Conservation (phyloP, 1,140 invertebrate genomes). For the Acromyrmex charruanus region DNA sequence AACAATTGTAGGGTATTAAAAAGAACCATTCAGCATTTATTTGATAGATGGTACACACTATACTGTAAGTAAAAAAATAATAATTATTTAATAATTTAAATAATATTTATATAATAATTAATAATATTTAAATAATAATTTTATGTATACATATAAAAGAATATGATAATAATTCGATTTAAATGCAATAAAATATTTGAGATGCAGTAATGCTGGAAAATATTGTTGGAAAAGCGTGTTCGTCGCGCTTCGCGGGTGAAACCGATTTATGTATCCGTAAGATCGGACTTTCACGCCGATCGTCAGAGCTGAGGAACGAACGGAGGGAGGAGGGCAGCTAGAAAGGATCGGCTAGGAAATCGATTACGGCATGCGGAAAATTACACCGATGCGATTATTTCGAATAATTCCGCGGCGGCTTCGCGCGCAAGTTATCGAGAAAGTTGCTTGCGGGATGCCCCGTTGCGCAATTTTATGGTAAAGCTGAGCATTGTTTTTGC, state of each 20-base stretch:
- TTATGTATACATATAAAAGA: not conserved
- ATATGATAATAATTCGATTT: not conserved
- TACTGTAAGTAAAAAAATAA: no score
- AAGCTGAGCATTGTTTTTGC: not conserved
- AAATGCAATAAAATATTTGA: not conserved
- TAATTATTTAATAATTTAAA: no score
- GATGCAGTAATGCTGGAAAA: constrained; percentile 8
- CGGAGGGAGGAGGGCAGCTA: not conserved
- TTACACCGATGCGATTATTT: constrained; percentile 47
- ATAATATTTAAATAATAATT: not conserved
- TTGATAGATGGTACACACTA: no score
- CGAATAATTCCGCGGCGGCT: constrained; percentile 39
- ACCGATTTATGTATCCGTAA: constrained; percentile 44
- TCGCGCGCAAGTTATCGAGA: constrained; percentile 52
- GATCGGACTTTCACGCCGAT: constrained; percentile 54
- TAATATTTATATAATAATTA: no score
- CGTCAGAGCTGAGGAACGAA: not conserved
- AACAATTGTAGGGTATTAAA: not conserved
- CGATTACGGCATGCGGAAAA: constrained; percentile 61
- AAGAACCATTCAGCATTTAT: no score
- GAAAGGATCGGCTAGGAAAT: constrained; percentile 58
- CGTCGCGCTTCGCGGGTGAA: constrained; percentile 22
- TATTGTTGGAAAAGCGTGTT: constrained; percentile 24
- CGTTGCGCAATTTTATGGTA: constrained; percentile 35
- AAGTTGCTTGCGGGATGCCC: constrained; percentile 16